Conservation (phyloP, 2,113 vertebrate genomes). For the Plestiodon gilberti region DNA sequence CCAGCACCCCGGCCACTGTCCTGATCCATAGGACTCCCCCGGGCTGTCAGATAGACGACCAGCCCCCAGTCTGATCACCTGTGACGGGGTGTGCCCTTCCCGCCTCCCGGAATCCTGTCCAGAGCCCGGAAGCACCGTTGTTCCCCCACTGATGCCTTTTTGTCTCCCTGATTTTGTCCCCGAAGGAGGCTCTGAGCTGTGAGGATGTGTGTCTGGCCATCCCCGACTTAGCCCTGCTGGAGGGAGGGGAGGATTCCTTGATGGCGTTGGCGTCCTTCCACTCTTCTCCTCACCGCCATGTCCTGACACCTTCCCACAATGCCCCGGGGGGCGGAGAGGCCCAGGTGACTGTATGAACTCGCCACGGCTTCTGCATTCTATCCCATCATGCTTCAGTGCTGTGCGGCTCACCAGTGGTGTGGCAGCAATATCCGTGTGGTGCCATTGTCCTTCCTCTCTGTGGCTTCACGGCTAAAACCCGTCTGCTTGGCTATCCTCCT, state of each 20-base stretch:
- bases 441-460: conserved; percentile 19
- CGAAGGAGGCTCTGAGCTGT: conserved; percentile 64
- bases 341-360: conserved; percentile 52
- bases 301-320: conserved; percentile 45
- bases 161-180: conserved; percentile 55
- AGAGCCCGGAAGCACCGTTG: background rate
- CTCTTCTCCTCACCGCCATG: conserved; percentile 46
- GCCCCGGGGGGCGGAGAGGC: conserved; percentile 43
- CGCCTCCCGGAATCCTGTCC: background rate
- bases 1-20: background rate
- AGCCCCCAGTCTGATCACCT: background rate
- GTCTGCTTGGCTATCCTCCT: background rate
- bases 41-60: too few species aligned
- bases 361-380: conserved; percentile 10
- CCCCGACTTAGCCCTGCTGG: conserved; percentile 56
- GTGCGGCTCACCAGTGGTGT: conserved; percentile 24
- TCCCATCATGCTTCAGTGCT: conserved; percentile 34
- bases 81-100: too few species aligned
- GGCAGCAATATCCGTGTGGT: background rate
- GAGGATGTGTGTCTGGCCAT: conserved; percentile 64
- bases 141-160: conserved; percentile 46
- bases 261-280: conserved; percentile 47
- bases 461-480: conserved; percentile 16
- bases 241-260: conserved; percentile 45
- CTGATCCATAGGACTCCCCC: too few species aligned